These are phyloP conservation scores for Diabrotica balteata DNA, from an alignment of 2,888 invertebrate species.

Conservation along the genomic window DNA sequence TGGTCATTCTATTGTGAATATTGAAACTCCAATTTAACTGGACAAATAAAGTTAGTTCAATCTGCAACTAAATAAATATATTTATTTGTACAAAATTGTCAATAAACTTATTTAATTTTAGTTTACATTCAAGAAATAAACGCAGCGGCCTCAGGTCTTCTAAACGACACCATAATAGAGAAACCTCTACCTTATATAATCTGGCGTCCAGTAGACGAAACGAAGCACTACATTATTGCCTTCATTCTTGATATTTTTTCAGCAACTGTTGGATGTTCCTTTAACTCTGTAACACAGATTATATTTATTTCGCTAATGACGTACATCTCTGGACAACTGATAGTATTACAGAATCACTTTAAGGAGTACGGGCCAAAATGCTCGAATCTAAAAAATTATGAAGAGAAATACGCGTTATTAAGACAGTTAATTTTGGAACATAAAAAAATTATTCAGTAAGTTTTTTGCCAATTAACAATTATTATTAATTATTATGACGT, in stretches of 20 bases:
- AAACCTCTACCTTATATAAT: constrained; percentile 24
- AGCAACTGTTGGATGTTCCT: constrained; percentile 21
- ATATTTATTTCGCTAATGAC: constrained; percentile 22
- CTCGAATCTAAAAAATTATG: background rate
- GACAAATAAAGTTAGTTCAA: too few relatives aligned
- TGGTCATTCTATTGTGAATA: too few relatives aligned
- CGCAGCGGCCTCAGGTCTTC: constrained; percentile 1
- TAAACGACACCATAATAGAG: constrained; percentile 6
- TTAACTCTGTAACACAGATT: constrained; percentile 20
- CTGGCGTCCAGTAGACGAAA: constrained; percentile 25
- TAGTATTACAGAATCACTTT: constrained; percentile 22
- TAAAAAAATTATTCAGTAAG: constrained; percentile 20
- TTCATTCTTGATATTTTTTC: constrained; percentile 18
- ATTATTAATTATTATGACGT: too few relatives aligned
- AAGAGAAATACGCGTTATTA: constrained; percentile 10
- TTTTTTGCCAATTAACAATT: background rate
- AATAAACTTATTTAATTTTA: background rate
- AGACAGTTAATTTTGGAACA: constrained; percentile 19
- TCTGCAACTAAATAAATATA: background rate
- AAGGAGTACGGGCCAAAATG: constrained; percentile 9
- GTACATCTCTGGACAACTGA: constrained; percentile 21
- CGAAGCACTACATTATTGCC: constrained; percentile 13
- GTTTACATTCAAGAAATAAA: constrained; percentile 14
- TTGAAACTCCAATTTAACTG: too few relatives aligned
- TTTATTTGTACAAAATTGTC: background rate